Evolutionary conservation across 1,140 invertebrate genomes (phyloP), one percentile per base, ranked within the genome.

Genomic region (Samia ricini): DNA sequence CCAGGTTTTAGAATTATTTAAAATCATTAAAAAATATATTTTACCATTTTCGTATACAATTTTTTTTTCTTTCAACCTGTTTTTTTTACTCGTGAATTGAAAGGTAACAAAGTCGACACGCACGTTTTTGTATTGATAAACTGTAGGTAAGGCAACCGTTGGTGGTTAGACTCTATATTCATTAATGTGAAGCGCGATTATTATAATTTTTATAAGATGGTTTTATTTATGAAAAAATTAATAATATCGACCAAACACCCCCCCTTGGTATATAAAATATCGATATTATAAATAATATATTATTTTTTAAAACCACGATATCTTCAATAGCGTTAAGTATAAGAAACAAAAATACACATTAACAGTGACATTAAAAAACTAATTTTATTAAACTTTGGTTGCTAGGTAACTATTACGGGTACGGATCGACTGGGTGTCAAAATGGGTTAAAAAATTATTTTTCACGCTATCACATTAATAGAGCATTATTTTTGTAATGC

Each of bases 61-160:
- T n/a, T n/a, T n/a, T n/a, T n/a, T n/a, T n/a, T n/a, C n/a, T n/a
- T n/a, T n/a, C n/a, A n/a, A n/a, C n/a, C n/a, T n/a, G n/a, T n/a
- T n/a, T n/a, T n/a, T n/a, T n/a, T n/a, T n/a, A n/a, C n/a, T n/a
- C n/a, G n/a, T n/a, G n/a, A n/a, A n/a, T n/a, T n/a, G n/a, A n/a
- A n/a, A n/a, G 12, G 12, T 24, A 18, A 59, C 42, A 50, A 42
- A 5, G 36, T 61, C 26, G 59, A 66, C 26, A 68, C 50, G 24
- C 58, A 61, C 8, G 33, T 23, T 29, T 52, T 29, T 51, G 33
- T 63, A 26, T 26, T 24, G 60, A 48, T 69, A 63, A 73, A 77
- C 76, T 74, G 76, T 84, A n/a, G n/a, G n/a, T n/a, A 87, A 85
- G 81, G 83, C 83, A 85, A 83, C 80, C 71, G 55, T 85, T 73